phyloP scores from a whole-genome alignment of 92 coral and sea anemone species.

The Muricea muricata region DNA sequence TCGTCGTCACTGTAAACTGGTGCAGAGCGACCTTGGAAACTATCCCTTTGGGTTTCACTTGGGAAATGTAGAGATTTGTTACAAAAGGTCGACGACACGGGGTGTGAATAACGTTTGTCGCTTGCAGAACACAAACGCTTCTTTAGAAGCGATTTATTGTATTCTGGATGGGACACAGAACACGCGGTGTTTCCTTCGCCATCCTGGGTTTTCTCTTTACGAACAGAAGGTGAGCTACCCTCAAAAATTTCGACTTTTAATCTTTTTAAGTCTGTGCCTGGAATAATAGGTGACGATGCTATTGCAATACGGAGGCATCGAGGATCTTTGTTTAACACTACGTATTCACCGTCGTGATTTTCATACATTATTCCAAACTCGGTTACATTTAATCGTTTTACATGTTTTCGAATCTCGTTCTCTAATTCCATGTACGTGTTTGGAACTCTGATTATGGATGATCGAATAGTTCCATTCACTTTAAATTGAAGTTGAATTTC shows the following conservation, averaged over 20 bases:
- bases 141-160: neutral
- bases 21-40: neutral
- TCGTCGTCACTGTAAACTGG: neutral
- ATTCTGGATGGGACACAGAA: neutral
- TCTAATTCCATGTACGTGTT: neutral
- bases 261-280: neutral
- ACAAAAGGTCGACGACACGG: neutral
- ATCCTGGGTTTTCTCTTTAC: neutral
- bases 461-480: constrained; percentile 4
- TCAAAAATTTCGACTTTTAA: neutral
- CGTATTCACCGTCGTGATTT: neutral
- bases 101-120: neutral
- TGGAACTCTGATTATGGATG: neutral
- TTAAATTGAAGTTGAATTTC: neutral
- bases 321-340: neutral
- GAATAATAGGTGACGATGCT: neutral
- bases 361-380: neutral
- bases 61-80: neutral
- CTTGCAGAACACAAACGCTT: neutral
- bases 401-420: neutral
- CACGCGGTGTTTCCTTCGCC: neutral
- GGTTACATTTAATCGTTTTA: neutral
- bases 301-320: neutral
- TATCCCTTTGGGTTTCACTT: neutral
- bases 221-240: neutral